These are phyloP conservation scores for Caenorhabditis afra DNA, from an alignment of 2,888 invertebrate genomes.

Conservation along the genomic window DNA sequence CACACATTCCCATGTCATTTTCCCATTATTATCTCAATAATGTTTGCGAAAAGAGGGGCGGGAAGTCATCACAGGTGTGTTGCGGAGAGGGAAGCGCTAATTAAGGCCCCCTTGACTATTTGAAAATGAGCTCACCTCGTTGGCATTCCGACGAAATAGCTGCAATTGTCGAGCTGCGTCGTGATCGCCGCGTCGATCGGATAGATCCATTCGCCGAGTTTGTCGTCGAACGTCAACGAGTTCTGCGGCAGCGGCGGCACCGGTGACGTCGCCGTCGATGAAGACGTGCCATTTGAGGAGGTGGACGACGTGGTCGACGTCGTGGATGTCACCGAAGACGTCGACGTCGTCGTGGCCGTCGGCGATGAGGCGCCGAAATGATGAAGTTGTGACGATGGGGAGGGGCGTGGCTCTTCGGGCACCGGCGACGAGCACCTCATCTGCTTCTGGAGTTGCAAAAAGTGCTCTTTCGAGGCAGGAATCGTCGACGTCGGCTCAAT, in stretches of 20 bases:
- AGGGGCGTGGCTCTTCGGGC: slow-evolving; percentile 40
- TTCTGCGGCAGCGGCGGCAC: slow-evolving; percentile 36
- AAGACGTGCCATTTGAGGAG: slow-evolving; percentile 25
- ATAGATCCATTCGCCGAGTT: slow-evolving; percentile 64
- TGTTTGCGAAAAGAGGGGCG: too few species aligned
- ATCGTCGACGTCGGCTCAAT: slow-evolving; percentile 41
- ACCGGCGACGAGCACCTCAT: slow-evolving; percentile 46
- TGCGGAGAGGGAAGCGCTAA: background rate
- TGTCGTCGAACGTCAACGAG: slow-evolving; percentile 58
- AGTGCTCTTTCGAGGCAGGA: slow-evolving; percentile 18
- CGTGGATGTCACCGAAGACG: slow-evolving; percentile 14
- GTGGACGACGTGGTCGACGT: slow-evolving; percentile 41
- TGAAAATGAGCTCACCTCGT: slow-evolving; percentile 48
- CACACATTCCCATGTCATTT: slow-evolving; percentile 42
- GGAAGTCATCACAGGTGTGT: background rate
- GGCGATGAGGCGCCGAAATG: too few species aligned
- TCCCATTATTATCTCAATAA: background rate
- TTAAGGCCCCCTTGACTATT: background rate
- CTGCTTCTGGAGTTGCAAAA: slow-evolving; percentile 45
- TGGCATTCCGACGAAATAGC: slow-evolving; percentile 66
- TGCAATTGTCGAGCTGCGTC: slow-evolving; percentile 63
- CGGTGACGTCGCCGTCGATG: slow-evolving; percentile 34
- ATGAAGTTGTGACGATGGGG: too few species aligned
- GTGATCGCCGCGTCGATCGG: slow-evolving; percentile 61
- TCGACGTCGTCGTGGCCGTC: too few species aligned